Evolutionary conservation across 2,888 invertebrate species (phyloP).

Genomic region (Linyphia triangularis): DNA sequence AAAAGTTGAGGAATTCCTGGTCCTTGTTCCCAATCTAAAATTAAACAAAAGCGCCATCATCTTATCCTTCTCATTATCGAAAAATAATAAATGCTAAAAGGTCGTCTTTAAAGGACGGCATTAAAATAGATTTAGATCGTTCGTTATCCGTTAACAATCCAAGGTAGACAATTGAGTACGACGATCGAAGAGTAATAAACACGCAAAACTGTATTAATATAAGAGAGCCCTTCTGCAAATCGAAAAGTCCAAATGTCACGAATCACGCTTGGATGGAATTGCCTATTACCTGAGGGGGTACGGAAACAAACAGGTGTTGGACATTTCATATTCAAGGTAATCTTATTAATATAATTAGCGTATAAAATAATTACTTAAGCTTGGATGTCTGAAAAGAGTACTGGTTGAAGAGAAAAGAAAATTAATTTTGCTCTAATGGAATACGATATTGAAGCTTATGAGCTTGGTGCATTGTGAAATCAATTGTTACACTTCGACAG

Average conservation of each 20-base stretch:
- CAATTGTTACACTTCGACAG: no score
- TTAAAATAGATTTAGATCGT: not conserved
- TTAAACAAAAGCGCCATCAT: no score
- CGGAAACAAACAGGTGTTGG: not conserved
- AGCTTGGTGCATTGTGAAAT: no score
- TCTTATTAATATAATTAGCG: no score
- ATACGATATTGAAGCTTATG: no score
- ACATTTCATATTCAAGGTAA: no score
- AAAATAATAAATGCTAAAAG: not conserved
- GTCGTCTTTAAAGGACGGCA: not conserved
- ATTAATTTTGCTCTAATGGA: no score
- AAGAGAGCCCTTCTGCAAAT: not conserved
- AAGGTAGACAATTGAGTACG: not conserved
- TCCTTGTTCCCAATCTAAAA: no score
- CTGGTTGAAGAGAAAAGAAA: no score
- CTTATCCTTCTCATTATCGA: not conserved
- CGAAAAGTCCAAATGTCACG: not conserved
- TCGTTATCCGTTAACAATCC: not conserved
- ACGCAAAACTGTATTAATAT: not conserved
- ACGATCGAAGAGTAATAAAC: not conserved
- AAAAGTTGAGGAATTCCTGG: no score
- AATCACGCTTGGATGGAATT: not conserved
- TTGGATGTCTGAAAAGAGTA: no score
- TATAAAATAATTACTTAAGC: no score
- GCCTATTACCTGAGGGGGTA: not conserved